Conservation (phyloP, 2,797 vertebrate genomes). For the Coccyzus lansbergi region DNA sequence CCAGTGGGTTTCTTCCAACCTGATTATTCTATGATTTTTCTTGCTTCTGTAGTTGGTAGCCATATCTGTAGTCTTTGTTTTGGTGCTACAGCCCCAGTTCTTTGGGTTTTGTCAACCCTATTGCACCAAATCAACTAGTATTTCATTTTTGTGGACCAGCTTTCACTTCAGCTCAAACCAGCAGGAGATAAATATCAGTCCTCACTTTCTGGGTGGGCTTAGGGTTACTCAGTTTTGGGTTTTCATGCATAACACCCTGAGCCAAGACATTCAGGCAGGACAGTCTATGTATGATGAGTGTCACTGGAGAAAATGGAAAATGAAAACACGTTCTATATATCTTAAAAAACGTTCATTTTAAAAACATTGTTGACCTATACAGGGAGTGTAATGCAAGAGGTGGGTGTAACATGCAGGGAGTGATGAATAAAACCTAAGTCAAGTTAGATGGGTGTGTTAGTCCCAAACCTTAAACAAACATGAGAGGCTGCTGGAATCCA, state of each 20-base stretch:
- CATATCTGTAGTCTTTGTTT: neutral
- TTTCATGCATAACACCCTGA: neutral
- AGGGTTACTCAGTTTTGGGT: neutral
- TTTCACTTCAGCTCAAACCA: neutral
- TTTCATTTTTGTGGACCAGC: neutral
- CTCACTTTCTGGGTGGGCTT: neutral
- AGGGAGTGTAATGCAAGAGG: neutral
- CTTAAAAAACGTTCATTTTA: neutral
- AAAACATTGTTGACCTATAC: neutral
- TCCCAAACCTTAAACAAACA: conserved; percentile 13
- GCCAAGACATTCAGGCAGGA: neutral
- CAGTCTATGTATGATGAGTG: neutral
- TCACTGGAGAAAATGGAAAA: neutral
- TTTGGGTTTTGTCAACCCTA: neutral
- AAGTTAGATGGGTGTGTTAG: neutral
- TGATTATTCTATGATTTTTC: too few species aligned
- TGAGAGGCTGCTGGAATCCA: neutral
- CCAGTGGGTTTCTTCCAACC: too few species aligned
- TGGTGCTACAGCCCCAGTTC: neutral
- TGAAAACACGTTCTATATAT: neutral
- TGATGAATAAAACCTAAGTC: neutral
- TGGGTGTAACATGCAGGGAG: neutral
- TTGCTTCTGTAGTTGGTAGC: neutral
- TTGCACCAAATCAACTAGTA: neutral
- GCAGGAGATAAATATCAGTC: neutral